A percentile compares a stretch with the other conserved stretches of the same genome.
phyloP scores from a whole-genome alignment of 1,140 invertebrate species.

The Hyphantria cunea region DNA sequence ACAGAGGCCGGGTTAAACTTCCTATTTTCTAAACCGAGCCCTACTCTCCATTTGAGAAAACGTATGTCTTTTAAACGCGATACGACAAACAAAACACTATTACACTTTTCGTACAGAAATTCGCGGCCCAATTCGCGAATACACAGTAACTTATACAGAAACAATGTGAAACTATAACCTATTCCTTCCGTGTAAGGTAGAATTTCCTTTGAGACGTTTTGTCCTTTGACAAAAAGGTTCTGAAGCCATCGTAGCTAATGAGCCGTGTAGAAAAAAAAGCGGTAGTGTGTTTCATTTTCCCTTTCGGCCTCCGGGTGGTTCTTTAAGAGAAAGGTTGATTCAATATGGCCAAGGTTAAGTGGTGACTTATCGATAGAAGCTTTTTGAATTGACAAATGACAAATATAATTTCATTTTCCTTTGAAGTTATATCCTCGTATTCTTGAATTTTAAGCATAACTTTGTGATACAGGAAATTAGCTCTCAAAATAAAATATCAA shows the following conservation, averaged over 20 bases:
- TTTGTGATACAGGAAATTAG: no score
- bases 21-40: neutral
- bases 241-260: conserved; percentile 43
- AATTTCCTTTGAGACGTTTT: conserved; percentile 5
- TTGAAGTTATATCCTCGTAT: no score
- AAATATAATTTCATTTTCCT: no score
- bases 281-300: conserved; percentile 29
- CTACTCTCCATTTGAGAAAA: conserved; percentile 3
- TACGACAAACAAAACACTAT: conserved; percentile 29
- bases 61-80: conserved; percentile 17
- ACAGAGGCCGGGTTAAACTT: no score
- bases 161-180: neutral
- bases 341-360: conserved; percentile 36
- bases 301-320: conserved; percentile 11
- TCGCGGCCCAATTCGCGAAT: conserved; percentile 20
- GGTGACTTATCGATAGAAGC: conserved; percentile 22
- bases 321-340: conserved; percentile 35
- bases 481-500: no score
- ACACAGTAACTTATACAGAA: conserved; percentile 2
- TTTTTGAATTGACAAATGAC: no score
- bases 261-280: conserved; percentile 46
- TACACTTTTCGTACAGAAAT: conserved; percentile 26
- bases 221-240: conserved; percentile 45
- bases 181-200: neutral
- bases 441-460: no score